These are phyloP conservation scores for Nephrotoma flavescens DNA, from an alignment of 2,888 invertebrate species.

Conservation along the genomic window DNA sequence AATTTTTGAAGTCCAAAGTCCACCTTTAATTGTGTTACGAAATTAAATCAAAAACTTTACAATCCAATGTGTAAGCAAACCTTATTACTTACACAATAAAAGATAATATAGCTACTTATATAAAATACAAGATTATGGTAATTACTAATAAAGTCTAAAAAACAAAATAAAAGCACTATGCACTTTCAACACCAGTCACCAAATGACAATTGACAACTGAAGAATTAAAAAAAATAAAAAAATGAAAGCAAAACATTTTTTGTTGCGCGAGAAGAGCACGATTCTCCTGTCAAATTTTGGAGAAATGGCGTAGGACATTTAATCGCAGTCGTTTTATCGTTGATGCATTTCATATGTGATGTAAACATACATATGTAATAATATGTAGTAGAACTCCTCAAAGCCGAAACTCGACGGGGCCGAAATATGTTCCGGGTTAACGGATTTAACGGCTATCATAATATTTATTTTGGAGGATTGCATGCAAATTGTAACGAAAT, in stretches of 20 bases:
- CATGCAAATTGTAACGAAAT: too few relatives aligned
- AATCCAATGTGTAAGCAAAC: not conserved
- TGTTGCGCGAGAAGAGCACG: too few relatives aligned
- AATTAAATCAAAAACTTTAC: not conserved
- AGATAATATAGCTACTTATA: not conserved
- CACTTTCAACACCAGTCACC: not conserved
- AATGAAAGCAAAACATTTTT: not conserved
- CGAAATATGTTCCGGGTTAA: too few relatives aligned
- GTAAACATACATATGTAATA: too few relatives aligned
- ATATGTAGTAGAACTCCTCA: too few relatives aligned
- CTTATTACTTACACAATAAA: too few relatives aligned
- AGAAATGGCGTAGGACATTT: not conserved
- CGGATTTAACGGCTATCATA: too few relatives aligned
- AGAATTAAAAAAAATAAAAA: too few relatives aligned
- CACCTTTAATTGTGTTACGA: not conserved
- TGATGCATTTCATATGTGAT: not conserved
- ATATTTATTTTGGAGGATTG: too few relatives aligned
- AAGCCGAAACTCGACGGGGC: too few relatives aligned
- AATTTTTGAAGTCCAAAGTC: not conserved
- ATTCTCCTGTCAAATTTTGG: not conserved
- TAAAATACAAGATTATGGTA: not conserved
- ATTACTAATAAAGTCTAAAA: not conserved
- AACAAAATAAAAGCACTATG: not conserved
- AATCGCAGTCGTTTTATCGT: not conserved
- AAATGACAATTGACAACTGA: not conserved